These are phyloP conservation scores for Balaenoptera acutorostrata DNA, from an alignment of 2,113 vertebrate genomes.

Conservation along the genomic window DNA sequence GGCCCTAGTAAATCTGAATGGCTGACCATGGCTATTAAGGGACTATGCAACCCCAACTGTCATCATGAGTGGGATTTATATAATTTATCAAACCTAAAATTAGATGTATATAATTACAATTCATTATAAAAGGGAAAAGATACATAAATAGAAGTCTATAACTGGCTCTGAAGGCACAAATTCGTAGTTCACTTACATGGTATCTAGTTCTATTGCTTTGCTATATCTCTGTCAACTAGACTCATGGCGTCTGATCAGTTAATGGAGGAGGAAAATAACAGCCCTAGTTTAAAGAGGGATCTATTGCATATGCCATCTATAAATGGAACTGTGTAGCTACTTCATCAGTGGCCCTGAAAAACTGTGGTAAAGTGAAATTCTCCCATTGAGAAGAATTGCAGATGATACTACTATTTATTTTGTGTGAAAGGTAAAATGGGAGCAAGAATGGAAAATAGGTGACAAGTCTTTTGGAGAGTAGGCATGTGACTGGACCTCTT, in stretches of 20 bases:
- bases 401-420: not conserved
- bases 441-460: not conserved
- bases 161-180: not conserved
- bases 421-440: not conserved
- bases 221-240: not conserved
- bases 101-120: not conserved
- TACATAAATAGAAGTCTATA: not conserved
- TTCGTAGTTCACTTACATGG: not conserved
- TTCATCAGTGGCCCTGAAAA: not conserved
- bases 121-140: not conserved
- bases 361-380: not conserved
- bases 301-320: not conserved
- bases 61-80: not conserved
- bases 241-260: not conserved
- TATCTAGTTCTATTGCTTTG: not conserved
- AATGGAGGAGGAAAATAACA: not conserved
- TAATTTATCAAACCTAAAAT: not conserved
- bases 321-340: not conserved
- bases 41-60: not conserved
- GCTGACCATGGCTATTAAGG: not conserved
- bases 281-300: not conserved
- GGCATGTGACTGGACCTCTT: not conserved
- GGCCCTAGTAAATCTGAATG: not conserved
- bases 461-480: not conserved
- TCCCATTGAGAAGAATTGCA: not conserved